Conservation (phyloP, 2,113 vertebrate species). For the Spermophilus dauricus region DNA sequence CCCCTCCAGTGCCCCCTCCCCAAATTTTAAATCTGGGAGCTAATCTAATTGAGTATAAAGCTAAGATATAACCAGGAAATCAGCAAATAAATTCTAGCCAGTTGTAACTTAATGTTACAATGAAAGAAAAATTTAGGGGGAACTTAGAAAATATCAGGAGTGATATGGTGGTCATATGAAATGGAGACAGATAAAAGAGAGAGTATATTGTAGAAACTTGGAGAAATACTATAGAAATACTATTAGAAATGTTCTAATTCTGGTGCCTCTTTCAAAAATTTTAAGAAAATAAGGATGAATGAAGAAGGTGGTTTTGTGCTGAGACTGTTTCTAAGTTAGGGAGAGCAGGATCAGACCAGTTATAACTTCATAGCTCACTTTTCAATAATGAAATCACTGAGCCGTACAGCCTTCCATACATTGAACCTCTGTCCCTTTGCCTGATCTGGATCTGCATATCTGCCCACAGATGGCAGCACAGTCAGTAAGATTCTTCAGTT, state of each 20-base stretch:
- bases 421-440: not conserved
- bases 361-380: not conserved
- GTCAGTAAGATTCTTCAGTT: not conserved
- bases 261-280: not conserved
- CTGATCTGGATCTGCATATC: not conserved
- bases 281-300: not conserved
- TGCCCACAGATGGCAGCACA: not conserved
- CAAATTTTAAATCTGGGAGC: conserved; percentile 10
- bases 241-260: not conserved
- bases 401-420: not conserved
- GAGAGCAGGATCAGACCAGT: not conserved
- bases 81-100: not conserved
- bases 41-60: conserved; percentile 19
- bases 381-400: not conserved
- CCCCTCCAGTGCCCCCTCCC: not conserved
- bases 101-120: not conserved
- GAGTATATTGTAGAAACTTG: not conserved
- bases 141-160: not conserved
- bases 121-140: not conserved
- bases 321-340: not conserved
- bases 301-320: not conserved
- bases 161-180: not conserved
- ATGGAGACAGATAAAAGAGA: not conserved
- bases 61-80: not conserved
- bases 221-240: not conserved